These are phyloP conservation scores for Poecilia picta DNA, from an alignment of 2,797 vertebrate genomes.

Conservation along the genomic window DNA sequence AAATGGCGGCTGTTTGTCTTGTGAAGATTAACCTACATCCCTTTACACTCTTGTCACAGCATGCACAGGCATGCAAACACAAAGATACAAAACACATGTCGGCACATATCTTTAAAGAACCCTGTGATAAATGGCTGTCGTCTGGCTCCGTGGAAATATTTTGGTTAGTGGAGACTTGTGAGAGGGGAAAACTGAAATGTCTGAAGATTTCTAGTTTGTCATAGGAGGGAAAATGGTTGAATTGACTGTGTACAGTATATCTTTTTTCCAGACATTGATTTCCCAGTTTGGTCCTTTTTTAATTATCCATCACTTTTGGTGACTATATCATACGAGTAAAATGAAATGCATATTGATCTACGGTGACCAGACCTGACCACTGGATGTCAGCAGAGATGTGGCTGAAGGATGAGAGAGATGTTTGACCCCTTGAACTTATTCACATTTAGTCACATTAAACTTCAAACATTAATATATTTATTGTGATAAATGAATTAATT, in stretches of 20 bases:
- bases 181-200: neutral
- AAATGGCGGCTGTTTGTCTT: conserved; percentile 60
- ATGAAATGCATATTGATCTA: neutral
- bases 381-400: conserved; percentile 65
- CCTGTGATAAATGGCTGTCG: conserved; percentile 41
- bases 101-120: conserved; percentile 21
- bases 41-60: conserved; percentile 49
- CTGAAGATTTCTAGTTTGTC: conserved; percentile 13
- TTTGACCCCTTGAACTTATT: neutral
- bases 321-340: neutral
- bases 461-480: neutral
- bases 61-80: conserved; percentile 24
- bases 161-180: conserved; percentile 19
- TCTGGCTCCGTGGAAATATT: conserved; percentile 46
- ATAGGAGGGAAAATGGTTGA: neutral
- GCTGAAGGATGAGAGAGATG: neutral
- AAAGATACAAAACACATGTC: conserved; percentile 12
- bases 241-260: conserved; percentile 8
- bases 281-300: neutral
- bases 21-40: conserved; percentile 71
- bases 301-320: neutral
- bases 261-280: neutral
- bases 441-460: neutral
- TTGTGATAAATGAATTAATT: neutral
- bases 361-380: conserved; percentile 45